phyloP scores from a whole-genome alignment of 1,140 invertebrate species.

The Maniola jurtina region DNA sequence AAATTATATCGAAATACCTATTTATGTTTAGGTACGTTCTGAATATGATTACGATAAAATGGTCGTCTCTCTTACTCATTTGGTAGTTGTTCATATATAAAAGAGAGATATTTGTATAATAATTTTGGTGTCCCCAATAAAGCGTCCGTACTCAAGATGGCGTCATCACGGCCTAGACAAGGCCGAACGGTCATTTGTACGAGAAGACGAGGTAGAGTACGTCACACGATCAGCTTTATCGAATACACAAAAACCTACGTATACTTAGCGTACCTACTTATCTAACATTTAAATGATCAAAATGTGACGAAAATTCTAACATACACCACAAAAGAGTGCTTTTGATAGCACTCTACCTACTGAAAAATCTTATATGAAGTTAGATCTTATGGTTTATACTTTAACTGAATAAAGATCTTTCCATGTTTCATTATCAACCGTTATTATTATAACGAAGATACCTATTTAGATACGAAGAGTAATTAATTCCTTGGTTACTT shows the following conservation, averaged over 20 bases:
- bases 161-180: slow-evolving; percentile 76
- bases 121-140: slow-evolving; percentile 62
- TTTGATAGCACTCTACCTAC: too few relatives aligned
- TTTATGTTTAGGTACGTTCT: slow-evolving; percentile 11
- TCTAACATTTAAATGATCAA: too few relatives aligned
- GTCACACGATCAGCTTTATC: slow-evolving; percentile 62
- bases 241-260: neutral
- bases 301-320: too few relatives aligned
- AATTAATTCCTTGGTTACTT: too few relatives aligned
- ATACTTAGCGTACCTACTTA: too few relatives aligned
- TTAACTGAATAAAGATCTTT: too few relatives aligned
- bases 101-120: slow-evolving; percentile 51
- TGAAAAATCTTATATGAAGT: too few relatives aligned
- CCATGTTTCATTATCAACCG: too few relatives aligned
- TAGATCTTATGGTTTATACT: too few relatives aligned
- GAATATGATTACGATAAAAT: slow-evolving; percentile 3
- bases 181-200: slow-evolving; percentile 74
- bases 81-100: slow-evolving; percentile 25
- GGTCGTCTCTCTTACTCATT: slow-evolving; percentile 41
- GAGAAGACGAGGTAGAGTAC: neutral
- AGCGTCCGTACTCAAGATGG: slow-evolving; percentile 66
- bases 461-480: too few relatives aligned
- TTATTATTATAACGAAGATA: too few relatives aligned
- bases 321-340: too few relatives aligned
- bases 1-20: slow-evolving; percentile 4